Percentiles rank a stretch among this genome's conserved stretches.
phyloP scores from a whole-genome alignment of 2,888 invertebrate genomes.

The Muschampia plurimacula region DNA sequence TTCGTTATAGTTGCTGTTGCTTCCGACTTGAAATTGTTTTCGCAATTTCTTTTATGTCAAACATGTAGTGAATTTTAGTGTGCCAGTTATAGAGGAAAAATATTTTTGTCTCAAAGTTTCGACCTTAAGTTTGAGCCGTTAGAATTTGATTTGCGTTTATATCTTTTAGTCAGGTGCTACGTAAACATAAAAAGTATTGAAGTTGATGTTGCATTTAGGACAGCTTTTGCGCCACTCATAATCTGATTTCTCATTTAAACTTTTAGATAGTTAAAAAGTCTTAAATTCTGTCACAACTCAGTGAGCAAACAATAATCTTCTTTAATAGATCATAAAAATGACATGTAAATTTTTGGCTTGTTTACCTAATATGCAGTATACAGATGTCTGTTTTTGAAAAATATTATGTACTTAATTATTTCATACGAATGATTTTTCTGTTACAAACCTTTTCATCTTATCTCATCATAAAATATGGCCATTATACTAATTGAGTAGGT shows the following conservation, averaged over 20 bases:
- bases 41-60: slow-evolving; percentile 30
- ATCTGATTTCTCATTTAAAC: neutral
- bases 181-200: too few relatives aligned
- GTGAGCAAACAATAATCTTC: neutral
- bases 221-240: neutral
- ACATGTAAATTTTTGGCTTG: too few relatives aligned
- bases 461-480: too few relatives aligned
- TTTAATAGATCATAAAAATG: too few relatives aligned
- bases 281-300: neutral
- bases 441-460: too few relatives aligned
- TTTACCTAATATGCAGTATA: neutral
- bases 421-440: too few relatives aligned
- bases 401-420: too few relatives aligned
- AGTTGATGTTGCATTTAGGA: too few relatives aligned
- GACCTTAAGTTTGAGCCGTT: neutral
- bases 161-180: neutral
- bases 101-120: neutral
- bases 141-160: neutral
- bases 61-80: slow-evolving; percentile 27
- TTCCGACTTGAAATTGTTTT: slow-evolving; percentile 31
- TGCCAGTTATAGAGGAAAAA: slow-evolving; percentile 24
- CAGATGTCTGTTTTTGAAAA: too few relatives aligned
- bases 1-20: neutral
- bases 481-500: too few relatives aligned
- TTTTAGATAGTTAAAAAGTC: neutral